Evolutionary conservation across 2,113 vertebrate species (phyloP), one percentile per base, ranked within the genome.

Genomic region (Sapajus apella): DNA sequence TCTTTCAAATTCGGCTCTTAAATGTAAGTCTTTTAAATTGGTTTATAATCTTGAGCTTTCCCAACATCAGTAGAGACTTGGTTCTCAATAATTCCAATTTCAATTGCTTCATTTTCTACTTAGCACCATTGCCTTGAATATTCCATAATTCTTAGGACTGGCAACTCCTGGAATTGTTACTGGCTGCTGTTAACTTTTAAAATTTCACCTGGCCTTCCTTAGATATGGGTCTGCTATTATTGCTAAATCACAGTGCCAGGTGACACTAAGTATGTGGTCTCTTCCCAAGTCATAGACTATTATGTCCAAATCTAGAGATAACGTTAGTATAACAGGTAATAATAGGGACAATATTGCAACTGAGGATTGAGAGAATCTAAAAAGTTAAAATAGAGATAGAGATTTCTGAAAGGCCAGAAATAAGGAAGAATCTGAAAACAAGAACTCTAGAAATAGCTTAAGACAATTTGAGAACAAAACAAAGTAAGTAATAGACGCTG

Each of bases 371-470:
- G 4, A 84, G 8, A 70, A 27, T n/a, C n/a, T 90, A 72, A 90
- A 11, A 87, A 86, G 18, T 25, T 93, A 90, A 90, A 27, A 10
- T 72, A 70, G 37, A 80, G 23, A 87, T n/a, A 2, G 1, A 70
- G 47, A 30, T 27, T 89, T 47, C 21, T 47, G 11, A 79, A 4
- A 50, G 16, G 17, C 56, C 18, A 94, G 40, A 87, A 81, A 45
- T 66, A 75, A 85, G 40, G 32, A 93, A 72, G 35, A 37, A 86
- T 56, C 52, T 75, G 11, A 56, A 76, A 87, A 90, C 5, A 87
- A 21, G 5, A 77, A 84, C 10, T 87, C 75, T 72, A 94, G 83
- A 95, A 96, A 87, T n/a, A 90, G 11, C 35, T 79, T 55, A 72
- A n/a, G 61, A 43, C 3, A 90, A 55, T 4, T 18, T 70, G 56